Conservation (phyloP, 2,888 invertebrate genomes). For the Trypoxylon attenuatum region DNA sequence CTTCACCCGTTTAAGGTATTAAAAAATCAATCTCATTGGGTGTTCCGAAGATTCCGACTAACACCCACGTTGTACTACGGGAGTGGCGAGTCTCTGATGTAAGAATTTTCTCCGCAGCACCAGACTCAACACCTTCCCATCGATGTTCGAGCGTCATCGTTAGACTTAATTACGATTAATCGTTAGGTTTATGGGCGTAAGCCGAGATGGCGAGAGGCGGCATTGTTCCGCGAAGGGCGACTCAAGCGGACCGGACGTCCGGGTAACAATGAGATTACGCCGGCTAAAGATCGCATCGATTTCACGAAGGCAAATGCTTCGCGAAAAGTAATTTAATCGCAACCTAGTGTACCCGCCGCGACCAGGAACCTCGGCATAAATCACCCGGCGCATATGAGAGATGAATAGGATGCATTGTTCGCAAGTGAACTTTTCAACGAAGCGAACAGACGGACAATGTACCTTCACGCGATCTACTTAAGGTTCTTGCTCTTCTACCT, state of each 20-base stretch:
- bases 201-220: not conserved
- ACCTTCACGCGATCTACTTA: not conserved
- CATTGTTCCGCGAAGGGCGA: slow-evolving; percentile 12
- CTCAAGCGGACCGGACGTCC: slow-evolving; percentile 41
- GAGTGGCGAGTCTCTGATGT: no score
- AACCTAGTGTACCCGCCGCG: no score
- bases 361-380: not conserved
- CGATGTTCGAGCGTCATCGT: not conserved
- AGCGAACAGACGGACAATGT: not conserved
- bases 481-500: not conserved
- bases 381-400: not conserved
- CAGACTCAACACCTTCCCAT: not conserved
- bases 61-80: no score
- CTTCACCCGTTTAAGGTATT: no score
- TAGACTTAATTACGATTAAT: not conserved
- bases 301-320: slow-evolving; percentile 30
- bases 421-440: not conserved
- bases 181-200: not conserved
- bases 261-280: slow-evolving; percentile 34
- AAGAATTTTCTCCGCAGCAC: no score
- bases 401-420: not conserved
- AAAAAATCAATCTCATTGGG: no score
- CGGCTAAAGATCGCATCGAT: slow-evolving; percentile 34
- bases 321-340: slow-evolving; percentile 38
- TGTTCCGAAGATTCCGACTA: no score